Percentiles rank a stretch among this genome's conserved stretches.
phyloP scores from a whole-genome alignment of 2,797 vertebrate genomes.

The Pseudochirops cupreus region DNA sequence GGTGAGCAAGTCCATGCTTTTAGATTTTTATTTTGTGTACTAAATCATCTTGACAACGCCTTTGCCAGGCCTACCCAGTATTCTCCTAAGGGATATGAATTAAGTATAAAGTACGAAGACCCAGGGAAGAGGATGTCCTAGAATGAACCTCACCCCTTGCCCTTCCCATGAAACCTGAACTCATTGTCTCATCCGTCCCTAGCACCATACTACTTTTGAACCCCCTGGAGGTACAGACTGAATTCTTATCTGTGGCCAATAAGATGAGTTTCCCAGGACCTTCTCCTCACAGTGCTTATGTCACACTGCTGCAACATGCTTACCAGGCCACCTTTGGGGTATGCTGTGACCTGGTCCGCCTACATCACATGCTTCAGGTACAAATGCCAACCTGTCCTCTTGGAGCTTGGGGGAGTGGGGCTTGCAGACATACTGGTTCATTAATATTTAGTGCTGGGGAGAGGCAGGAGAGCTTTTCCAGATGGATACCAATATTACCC shows the following conservation, averaged over 20 bases:
- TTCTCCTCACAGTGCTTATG: conserved; percentile 84
- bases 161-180: background rate
- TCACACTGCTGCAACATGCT: conserved; percentile 92
- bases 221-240: conserved; percentile 90
- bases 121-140: background rate
- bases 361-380: conserved; percentile 91
- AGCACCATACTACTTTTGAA: conserved; percentile 97
- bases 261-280: conserved; percentile 87
- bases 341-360: conserved; percentile 86
- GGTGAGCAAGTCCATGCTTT: background rate
- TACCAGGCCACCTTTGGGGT: conserved; percentile 93
- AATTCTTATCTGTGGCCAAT: conserved; percentile 92
- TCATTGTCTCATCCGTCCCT: background rate
- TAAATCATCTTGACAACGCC: background rate
- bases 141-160: rapidly evolving
- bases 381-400: background rate
- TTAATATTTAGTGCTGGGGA: background rate
- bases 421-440: background rate
- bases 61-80: background rate
- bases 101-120: background rate
- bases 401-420: background rate
- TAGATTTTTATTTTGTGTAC: background rate
- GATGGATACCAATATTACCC: background rate
- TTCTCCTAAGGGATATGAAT: background rate
- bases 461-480: background rate